Percentiles rank a stretch among this genome's conserved stretches.
Conservation (phyloP, 2,113 vertebrate species). For the Strigops habroptila region DNA sequence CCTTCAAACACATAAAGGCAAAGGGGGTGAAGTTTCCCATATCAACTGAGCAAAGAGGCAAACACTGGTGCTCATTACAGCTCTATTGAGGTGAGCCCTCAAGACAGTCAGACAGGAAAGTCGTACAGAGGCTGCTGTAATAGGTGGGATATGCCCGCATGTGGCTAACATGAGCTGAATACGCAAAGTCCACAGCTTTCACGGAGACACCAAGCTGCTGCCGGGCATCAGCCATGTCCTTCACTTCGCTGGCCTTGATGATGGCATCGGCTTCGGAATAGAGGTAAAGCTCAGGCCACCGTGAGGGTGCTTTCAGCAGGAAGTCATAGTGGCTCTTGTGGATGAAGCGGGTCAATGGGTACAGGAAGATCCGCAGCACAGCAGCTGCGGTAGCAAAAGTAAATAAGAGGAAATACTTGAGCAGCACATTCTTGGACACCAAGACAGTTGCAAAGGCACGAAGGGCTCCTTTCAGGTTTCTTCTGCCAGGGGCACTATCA, state of each 20-base stretch:
- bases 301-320: constrained; percentile 74
- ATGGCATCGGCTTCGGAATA: constrained; percentile 86
- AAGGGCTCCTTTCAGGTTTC: constrained; percentile 82
- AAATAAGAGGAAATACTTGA: constrained; percentile 76
- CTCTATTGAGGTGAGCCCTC: background rate
- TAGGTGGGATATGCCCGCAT: constrained; percentile 82
- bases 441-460: constrained; percentile 82
- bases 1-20: background rate
- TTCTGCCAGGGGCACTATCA: constrained; percentile 88
- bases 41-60: background rate
- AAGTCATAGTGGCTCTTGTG: constrained; percentile 89
- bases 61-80: background rate
- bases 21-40: background rate
- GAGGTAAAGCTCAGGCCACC: constrained; percentile 92
- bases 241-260: constrained; percentile 79
- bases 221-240: constrained; percentile 76
- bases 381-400: constrained; percentile 74
- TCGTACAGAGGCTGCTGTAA: constrained; percentile 80
- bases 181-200: constrained; percentile 83
- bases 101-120: constrained; percentile 82
- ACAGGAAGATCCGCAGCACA: constrained; percentile 79
- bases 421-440: constrained; percentile 65
- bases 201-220: constrained; percentile 73
- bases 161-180: constrained; percentile 87
- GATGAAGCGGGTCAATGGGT: constrained; percentile 85